Conservation (phyloP, 2,113 vertebrate genomes). For the Antechinus stuartii region DNA sequence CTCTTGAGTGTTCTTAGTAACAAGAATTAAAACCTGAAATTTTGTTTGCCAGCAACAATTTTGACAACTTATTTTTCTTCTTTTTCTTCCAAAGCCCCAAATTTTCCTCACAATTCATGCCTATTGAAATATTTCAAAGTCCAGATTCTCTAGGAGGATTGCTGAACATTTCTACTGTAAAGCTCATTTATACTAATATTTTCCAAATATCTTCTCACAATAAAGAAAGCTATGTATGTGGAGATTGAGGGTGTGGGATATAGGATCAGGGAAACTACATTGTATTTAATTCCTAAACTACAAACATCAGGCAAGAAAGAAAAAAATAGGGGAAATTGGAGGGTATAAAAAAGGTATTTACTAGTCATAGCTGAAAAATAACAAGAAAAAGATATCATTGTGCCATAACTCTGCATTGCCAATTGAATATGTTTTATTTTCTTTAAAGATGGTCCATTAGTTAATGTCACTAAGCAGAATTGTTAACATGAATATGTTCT, state of each 20-base stretch:
- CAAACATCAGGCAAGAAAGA: constrained; percentile 35
- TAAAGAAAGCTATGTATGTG: constrained; percentile 47
- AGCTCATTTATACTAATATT: constrained; percentile 56
- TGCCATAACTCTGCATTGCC: constrained; percentile 47
- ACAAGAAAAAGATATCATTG: constrained; percentile 37
- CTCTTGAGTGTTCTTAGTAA: not conserved
- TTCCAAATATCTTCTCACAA: constrained; percentile 56
- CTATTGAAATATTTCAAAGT: not conserved
- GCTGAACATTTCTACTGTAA: constrained; percentile 72
- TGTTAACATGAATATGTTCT: constrained; percentile 64
- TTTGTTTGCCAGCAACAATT: constrained; percentile 19
- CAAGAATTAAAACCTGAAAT: not conserved
- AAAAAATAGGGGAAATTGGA: constrained; percentile 43
- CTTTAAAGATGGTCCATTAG: constrained; percentile 74
- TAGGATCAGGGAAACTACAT: constrained; percentile 64
- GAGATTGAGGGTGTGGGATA: constrained; percentile 64
- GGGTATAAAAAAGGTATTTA: constrained; percentile 39
- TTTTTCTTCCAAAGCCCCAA: not conserved
- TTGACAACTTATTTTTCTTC: not conserved
- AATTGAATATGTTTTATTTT: constrained; percentile 59
- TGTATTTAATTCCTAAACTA: constrained; percentile 46
- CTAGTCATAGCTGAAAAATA: constrained; percentile 32
- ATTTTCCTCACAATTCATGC: not conserved
- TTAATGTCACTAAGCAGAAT: constrained; percentile 62
- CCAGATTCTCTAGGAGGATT: not conserved